A percentile compares a stretch with the other conserved stretches of the same genome.
phyloP scores from a whole-genome alignment of 1,140 invertebrate genomes.

The Tetramorium alpestre region DNA sequence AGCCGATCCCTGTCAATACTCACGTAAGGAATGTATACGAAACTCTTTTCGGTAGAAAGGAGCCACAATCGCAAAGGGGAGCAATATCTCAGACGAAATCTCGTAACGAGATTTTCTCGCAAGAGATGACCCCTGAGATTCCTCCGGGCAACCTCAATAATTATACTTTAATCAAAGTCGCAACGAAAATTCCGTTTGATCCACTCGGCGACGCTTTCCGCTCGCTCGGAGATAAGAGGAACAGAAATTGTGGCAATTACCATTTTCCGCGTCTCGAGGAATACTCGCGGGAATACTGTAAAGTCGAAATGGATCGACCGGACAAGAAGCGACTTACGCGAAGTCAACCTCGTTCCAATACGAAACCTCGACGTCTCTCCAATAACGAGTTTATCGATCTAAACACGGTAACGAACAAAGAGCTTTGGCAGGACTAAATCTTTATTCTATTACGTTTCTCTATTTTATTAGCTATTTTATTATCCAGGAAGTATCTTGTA shows the following conservation, averaged over 20 bases:
- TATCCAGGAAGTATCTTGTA: not conserved
- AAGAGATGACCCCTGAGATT: conserved; percentile 32
- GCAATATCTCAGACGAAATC: conserved; percentile 51
- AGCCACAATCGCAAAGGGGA: not conserved
- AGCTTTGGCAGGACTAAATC: not conserved
- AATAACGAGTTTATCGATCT: conserved; percentile 18
- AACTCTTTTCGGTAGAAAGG: not conserved
- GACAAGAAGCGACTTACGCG: not conserved
- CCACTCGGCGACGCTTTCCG: not conserved
- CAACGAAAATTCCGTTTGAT: conserved; percentile 62
- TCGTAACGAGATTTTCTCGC: conserved; percentile 54
- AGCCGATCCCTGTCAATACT: not conserved
- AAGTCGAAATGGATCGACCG: conserved; percentile 33
- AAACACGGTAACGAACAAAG: not conserved
- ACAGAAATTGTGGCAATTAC: conserved; percentile 57
- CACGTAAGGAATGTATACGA: not conserved
- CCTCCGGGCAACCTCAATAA: conserved; percentile 56
- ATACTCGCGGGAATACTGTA: not conserved
- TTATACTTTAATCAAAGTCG: conserved; percentile 68
- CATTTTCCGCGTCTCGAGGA: conserved; percentile 48
- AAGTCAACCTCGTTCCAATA: conserved; percentile 5
- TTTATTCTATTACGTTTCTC: not conserved
- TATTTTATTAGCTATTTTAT: not conserved
- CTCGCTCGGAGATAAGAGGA: conserved; percentile 26
- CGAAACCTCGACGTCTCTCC: not conserved